Conservation (phyloP, 2,113 vertebrate species). For the Mastomys natalensis region DNA sequence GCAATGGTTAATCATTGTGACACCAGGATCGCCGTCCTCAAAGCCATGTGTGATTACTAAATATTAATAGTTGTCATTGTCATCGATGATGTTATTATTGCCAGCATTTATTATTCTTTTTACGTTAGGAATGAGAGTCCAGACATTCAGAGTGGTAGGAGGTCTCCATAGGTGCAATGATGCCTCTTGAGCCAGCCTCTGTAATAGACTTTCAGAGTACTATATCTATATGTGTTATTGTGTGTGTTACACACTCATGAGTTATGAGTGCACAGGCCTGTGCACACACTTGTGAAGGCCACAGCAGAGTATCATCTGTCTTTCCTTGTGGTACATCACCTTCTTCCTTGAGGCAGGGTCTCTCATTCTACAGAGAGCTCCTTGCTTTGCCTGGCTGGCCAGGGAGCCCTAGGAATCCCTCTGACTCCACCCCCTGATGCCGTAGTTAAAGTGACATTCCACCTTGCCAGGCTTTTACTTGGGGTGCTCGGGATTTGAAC, state of each 20-base stretch:
- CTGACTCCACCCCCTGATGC: too few species aligned
- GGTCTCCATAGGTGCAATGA: not conserved
- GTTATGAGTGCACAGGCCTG: not conserved
- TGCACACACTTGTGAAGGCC: not conserved
- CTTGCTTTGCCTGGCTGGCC: too few species aligned
- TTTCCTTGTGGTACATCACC: too few species aligned
- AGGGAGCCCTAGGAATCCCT: not conserved
- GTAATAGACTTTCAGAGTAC: not conserved
- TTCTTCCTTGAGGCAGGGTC: not conserved
- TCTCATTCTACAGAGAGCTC: not conserved
- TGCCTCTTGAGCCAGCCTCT: fast-evolving
- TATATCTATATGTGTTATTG: not conserved
- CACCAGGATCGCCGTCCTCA: not conserved
- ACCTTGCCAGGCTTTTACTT: too few species aligned
- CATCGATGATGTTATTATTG: not conserved
- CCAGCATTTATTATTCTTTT: not conserved
- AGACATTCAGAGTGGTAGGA: not conserved
- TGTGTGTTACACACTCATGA: not conserved
- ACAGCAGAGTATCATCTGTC: not conserved
- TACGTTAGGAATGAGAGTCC: not conserved
- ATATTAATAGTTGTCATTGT: not conserved
- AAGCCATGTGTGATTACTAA: not conserved
- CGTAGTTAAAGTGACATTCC: not conserved
- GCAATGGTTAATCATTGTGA: not conserved
- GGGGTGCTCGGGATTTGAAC: not conserved